Base-by-base conservation (phyloP, 2,797 vertebrate species). In the Propithecus deckenii region DNA sequence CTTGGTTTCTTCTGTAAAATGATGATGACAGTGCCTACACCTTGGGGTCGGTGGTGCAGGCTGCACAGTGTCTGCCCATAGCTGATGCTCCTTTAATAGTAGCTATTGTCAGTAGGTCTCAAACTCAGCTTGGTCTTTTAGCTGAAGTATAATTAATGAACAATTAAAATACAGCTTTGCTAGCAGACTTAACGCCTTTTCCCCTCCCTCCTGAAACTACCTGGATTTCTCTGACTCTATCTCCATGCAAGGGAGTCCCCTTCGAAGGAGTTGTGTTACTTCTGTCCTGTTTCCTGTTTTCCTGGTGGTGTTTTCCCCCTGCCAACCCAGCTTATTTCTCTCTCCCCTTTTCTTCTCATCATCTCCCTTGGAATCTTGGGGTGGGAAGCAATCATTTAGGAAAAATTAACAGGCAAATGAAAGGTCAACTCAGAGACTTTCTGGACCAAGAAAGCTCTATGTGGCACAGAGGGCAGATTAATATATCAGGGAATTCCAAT, bases 1-100 rank as follows among this genome's bases (percentile, higher is more conserved):
- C 25, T 95, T 5, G 22, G 63, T 95, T 97, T 97, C 61, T 81
- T 94, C 75, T 91, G 48, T 84, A 48, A 95, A 94, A 76, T 87
- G 67, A 35, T 50, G 48, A 48, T 76, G 76, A 92, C 63, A 71
- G 50, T 10, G 5, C 48, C 67, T 78, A 43, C 20, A 43, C 17
- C 25, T 7, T 57, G 76, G 50, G 48, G 30, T 69, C 88, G 71
- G 67, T 91, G 88, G 43, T 20, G 7, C 18, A 65, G 41, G 67
- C 38, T 92, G 23, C 48, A 75, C 52, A 35, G 67, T 30, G 57
- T 79, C 80, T 86, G 38, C 46, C 61, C n/a, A 57, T 52, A 57
- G 63, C 75, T 35, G 18, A 65, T 72, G 48, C 43, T 83, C 7
- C 30, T 52, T 92, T 83, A 83, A 63, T 85, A 71, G 35, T 67